phyloP scores from a whole-genome alignment of 64 coral and sea anemone species.

The Pocillopora verrucosa region DNA sequence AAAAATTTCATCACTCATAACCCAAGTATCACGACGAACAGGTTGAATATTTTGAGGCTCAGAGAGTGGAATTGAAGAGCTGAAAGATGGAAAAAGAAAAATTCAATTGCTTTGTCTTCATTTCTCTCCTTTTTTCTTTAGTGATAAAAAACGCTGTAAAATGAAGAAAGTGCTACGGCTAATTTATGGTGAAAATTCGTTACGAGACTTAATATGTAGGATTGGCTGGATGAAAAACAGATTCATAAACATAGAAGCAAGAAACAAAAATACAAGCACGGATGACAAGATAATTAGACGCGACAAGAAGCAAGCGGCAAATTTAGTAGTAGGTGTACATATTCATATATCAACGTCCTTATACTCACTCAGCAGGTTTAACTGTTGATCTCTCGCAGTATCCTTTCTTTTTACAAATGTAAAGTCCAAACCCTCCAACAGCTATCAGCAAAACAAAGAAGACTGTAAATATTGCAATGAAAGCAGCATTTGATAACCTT shows the following conservation, averaged over 20 bases:
- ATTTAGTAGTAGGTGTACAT: not conserved
- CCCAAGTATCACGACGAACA: slow-evolving; percentile 1
- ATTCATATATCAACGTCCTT: not conserved
- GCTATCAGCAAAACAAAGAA: not conserved
- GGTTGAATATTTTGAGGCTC: not conserved
- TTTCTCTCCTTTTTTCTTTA: too few relatives aligned
- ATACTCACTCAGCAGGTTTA: slow-evolving; percentile 26
- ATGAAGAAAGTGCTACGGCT: too few relatives aligned
- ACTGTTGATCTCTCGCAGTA: not conserved
- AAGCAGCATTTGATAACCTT: not conserved
- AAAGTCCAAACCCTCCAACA: not conserved
- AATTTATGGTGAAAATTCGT: too few relatives aligned
- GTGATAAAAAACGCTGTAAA: too few relatives aligned
- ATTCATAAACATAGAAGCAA: too few relatives aligned
- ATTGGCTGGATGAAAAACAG: too few relatives aligned
- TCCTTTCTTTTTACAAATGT: slow-evolving; percentile 26
- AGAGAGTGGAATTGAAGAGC: not conserved
- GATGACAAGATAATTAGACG: too few relatives aligned
- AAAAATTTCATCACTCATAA: not conserved
- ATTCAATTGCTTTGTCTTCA: not conserved
- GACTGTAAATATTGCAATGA: slow-evolving; percentile 3
- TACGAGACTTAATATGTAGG: too few relatives aligned
- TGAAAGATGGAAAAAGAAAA: not conserved
- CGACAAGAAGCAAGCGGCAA: too few relatives aligned
- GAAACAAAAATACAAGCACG: too few relatives aligned